Evolutionary conservation across 2,888 invertebrate species (phyloP), one percentile per base, ranked within the genome.

Genomic region (Anoncus sp.): DNA sequence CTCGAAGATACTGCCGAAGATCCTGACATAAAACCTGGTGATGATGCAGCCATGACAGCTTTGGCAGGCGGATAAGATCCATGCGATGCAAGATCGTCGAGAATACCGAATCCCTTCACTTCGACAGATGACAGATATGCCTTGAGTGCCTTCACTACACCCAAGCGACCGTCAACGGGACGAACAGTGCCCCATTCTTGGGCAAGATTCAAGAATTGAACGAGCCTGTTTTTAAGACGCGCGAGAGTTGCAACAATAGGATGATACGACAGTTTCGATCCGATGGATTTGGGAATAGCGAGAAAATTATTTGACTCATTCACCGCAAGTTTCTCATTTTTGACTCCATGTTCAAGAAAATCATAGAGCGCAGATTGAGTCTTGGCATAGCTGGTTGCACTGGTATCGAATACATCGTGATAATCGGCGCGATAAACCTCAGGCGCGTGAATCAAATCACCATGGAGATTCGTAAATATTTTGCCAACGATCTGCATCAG

Each of bases 271-370:
- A 85, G n/a, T 0, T 53, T 43, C 2, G 69, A 70, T 9, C 24
- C 40, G 1, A 81, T 0, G n/a, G n/a, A n/a, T 0, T 67, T 62
- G 0, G 62, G 40, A 0, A 85, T 3, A 1, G 16, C 6, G 7
- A 79, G 16, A 7, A 85, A n/a, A 14, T 75, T 75, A 12, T 78
- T 55, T 0, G 81, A 81, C 10, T 81, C 69, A 1, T 49, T 63
- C 2, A 82, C 6, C 2, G 81, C n/a, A 7, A n/a, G 14, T 5
- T 74, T 59, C 1, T 83, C 0, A 14, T 79, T 9, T 7, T 53
- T 40, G 3, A 71, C 65, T n/a, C 27, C 47, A 1, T 60, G 69
- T 5, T 74, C 43, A 1, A 81, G 27, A 9, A 78, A 63, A 5
- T 24, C 55, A 0, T 22, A 12, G 3, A 72, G 18, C 10, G 35